Conservation (phyloP, 2,888 invertebrate species). For the Chamaedrilus cognettii region DNA sequence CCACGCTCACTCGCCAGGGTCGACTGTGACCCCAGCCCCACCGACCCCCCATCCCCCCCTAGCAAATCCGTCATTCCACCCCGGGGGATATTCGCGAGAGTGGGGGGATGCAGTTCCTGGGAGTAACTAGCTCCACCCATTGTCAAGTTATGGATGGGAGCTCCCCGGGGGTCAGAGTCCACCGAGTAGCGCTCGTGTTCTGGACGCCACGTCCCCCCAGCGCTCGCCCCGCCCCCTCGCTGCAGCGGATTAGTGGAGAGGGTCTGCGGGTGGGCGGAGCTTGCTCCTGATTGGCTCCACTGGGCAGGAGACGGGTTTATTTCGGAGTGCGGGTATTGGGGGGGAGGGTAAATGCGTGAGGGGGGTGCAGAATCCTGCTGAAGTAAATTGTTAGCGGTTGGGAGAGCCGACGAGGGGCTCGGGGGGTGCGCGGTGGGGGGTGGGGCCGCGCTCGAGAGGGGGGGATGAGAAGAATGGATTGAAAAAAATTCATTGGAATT, state of each 20-base stretch:
- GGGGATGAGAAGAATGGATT: too few species aligned
- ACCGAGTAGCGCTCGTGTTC: not conserved
- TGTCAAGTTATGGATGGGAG: too few species aligned
- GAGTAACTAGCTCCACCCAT: too few species aligned
- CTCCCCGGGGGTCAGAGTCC: not conserved
- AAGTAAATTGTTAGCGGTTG: too few species aligned
- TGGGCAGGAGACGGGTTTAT: not conserved
- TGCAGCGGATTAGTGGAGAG: not conserved
- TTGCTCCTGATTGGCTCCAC: not conserved
- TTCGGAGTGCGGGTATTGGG: not conserved
- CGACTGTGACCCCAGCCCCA: constrained; percentile 18
- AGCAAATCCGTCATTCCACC: not conserved
- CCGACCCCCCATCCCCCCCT: not conserved
- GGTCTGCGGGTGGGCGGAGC: not conserved
- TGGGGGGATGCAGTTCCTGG: too few species aligned
- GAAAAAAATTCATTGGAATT: too few species aligned
- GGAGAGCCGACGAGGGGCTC: not conserved
- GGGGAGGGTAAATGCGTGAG: not conserved
- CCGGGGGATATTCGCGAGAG: too few species aligned
- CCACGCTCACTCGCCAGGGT: constrained; percentile 42
- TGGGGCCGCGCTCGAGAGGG: too few species aligned
- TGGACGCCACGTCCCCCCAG: too few species aligned
- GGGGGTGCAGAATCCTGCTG: too few species aligned
- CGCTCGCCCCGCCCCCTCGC: not conserved
- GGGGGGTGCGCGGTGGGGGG: too few species aligned